Conservation (phyloP, 2,797 vertebrate species). For the Xenentodon cancila region DNA sequence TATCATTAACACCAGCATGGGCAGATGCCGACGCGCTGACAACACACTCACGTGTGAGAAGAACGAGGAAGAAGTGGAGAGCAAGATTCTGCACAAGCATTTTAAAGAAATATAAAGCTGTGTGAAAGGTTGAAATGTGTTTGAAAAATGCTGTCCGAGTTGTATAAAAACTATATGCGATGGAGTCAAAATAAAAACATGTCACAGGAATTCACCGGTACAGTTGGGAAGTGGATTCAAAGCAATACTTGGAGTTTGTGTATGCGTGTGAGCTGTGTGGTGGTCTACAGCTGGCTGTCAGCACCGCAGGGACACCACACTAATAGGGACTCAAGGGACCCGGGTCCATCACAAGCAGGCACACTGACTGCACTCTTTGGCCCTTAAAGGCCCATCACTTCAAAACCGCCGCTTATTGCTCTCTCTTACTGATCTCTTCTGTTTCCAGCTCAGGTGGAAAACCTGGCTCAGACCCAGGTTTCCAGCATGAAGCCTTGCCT, state of each 20-base stretch:
- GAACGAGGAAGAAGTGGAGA: constrained; percentile 39
- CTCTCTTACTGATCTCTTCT: constrained; percentile 49
- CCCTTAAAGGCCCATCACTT: constrained; percentile 75
- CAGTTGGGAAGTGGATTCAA: constrained; percentile 34
- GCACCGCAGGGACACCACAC: constrained; percentile 79
- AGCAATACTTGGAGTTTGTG: constrained; percentile 41
- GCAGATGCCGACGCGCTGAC: constrained; percentile 70
- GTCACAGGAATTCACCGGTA: constrained; percentile 37
- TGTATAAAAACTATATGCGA: constrained; percentile 42
- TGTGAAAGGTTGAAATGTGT: constrained; percentile 18
- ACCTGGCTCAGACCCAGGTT: constrained; percentile 68
- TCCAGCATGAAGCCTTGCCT: constrained; percentile 51
- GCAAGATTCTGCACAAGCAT: constrained; percentile 28
- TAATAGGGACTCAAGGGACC: constrained; percentile 83
- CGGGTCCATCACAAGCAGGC: constrained; percentile 71
- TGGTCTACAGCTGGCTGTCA: constrained; percentile 82
- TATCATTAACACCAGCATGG: constrained; percentile 77
- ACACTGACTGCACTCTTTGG: constrained; percentile 61
- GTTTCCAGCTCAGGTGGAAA: constrained; percentile 70
- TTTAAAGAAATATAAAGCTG: constrained; percentile 9
- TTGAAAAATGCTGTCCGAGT: constrained; percentile 52
- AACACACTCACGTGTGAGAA: constrained; percentile 54
- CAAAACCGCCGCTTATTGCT: constrained; percentile 58
- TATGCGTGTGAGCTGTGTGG: constrained; percentile 56
- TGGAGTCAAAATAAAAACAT: constrained; percentile 50